phyloP scores from a whole-genome alignment of 2,113 vertebrate genomes.

The Bubo blakistoni region DNA sequence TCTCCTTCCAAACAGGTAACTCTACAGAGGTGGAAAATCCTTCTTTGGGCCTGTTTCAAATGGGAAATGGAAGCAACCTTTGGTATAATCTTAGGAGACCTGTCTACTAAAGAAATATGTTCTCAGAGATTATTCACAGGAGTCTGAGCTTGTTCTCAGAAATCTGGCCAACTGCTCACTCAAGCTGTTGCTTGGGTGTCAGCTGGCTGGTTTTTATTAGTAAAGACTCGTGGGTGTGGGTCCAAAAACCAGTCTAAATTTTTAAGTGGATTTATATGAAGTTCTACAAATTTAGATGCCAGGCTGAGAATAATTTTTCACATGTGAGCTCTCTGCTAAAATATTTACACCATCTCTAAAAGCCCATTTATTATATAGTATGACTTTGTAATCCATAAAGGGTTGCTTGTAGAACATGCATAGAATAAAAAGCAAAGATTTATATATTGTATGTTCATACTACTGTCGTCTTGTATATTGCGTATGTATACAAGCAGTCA shows the following conservation, averaged over 20 bases:
- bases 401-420: not conserved
- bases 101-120: not conserved
- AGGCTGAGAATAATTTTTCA: not conserved
- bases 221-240: not conserved
- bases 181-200: not conserved
- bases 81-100: not conserved
- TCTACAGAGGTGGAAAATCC: not conserved
- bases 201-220: constrained; percentile 11
- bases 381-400: not conserved
- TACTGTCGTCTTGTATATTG: not conserved
- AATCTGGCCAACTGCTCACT: not conserved
- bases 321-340: not conserved
- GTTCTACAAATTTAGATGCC: not conserved
- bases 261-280: not conserved
- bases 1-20: not conserved
- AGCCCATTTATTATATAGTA: not conserved
- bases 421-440: not conserved
- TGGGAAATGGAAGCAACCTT: not conserved
- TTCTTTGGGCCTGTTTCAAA: not conserved
- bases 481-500: not conserved
- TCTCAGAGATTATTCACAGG: not conserved
- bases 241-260: not conserved
- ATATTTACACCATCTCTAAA: not conserved
- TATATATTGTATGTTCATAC: not conserved
- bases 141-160: not conserved